Base-by-base conservation (phyloP, 2,113 vertebrate genomes). In the Callospermophilus lateralis region DNA sequence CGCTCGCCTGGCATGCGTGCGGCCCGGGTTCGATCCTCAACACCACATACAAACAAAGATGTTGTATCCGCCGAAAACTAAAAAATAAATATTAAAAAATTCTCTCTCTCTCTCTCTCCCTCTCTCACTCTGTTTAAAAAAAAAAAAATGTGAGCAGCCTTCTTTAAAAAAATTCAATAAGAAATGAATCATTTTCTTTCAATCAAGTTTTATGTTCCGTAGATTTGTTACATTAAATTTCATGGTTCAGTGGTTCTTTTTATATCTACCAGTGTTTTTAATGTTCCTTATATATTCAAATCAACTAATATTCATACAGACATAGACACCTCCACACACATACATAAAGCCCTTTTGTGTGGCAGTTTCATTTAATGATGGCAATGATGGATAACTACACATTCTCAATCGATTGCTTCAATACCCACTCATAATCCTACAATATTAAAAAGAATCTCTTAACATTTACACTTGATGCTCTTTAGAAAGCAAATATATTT, bases 401-500 rank as follows among this genome's bases (percentile, higher is more conserved):
- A 84, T 80, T 96, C 84, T 73, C 51, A 73, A 97, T 94, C 83
- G 22, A 92, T 98, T 94, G 95, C 84, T 93, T 97, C 84, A 96
- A 96, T 97, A 97, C 89, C 84, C 97, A 86, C 83, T 97, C 96
- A 93, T 98, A 98, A 97, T 95, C 96, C 89, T 95, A 89, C 77
- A 96, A 97, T 97, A 98, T 97, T 97, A 97, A 97, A 98, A 96
- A 97, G 90, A 97, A 91, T 96, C 89, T 81, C 55, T 97, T 96
- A 94, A 96, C 97, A 97, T 98, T 98, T 98, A 94, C 95, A 97
- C 88, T 73, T 30, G 55, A 95, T 96, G 93, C 42, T 97, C 95
- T 97, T 97, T 97, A 96, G 90, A 97, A 97, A 97, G 94, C 93
- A 97, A 97, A 97, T 96, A 93, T 96, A 96, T 97, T 97, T 97